Conservation (phyloP, 1,140 invertebrate genomes). For the Bombus confusus region DNA sequence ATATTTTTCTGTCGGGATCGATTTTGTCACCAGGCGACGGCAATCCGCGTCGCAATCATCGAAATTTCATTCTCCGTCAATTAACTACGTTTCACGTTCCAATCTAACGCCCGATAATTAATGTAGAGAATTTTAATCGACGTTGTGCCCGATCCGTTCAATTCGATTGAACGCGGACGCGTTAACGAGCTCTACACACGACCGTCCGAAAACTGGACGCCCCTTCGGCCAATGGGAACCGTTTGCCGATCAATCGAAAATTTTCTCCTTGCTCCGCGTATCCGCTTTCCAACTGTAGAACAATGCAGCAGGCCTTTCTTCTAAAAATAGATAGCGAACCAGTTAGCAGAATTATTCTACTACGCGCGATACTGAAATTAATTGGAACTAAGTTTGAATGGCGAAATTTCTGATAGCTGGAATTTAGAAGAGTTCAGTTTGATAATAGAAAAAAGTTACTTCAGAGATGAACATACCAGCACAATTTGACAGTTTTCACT, state of each 20-base stretch:
- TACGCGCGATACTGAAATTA: background rate
- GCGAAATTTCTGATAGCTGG: background rate
- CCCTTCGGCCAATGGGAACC: background rate
- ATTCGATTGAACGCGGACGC: conserved; percentile 36
- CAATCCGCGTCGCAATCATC: conserved; percentile 21
- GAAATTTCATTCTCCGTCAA: conserved; percentile 36
- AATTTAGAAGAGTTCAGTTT: background rate
- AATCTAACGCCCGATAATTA: conserved; percentile 51
- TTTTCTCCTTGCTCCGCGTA: background rate
- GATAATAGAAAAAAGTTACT: background rate
- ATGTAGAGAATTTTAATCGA: conserved; percentile 53
- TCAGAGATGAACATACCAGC: background rate
- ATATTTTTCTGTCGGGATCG: conserved; percentile 3
- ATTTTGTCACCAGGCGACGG: background rate
- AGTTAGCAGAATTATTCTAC: background rate
- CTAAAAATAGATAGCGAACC: conserved; percentile 50
- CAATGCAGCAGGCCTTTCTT: conserved; percentile 22
- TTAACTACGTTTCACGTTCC: conserved; percentile 41
- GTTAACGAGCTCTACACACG: conserved; percentile 29
- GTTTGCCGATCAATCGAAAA: conserved; percentile 22
- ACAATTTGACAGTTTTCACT: background rate
- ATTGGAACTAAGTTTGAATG: background rate
- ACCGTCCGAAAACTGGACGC: background rate
- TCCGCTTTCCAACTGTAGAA: conserved; percentile 35
- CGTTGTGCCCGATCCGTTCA: conserved; percentile 10